Base-by-base conservation (phyloP, 2,113 vertebrate genomes). In the Bucco capensis region DNA sequence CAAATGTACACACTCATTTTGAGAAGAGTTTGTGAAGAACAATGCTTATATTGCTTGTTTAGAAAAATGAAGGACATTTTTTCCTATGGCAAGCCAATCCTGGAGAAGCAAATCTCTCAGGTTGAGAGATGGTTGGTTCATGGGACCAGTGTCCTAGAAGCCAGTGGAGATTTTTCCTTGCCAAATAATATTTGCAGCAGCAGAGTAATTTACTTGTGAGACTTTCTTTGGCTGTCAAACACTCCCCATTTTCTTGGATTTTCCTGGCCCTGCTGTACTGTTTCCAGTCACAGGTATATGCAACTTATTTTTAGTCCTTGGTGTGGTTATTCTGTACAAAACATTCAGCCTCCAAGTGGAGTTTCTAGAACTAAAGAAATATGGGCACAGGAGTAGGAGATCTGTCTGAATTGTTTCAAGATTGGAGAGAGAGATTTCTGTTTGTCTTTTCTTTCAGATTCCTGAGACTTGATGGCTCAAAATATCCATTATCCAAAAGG, bases 261-360 rank as follows among this genome's bases (percentile, higher is more conserved):
- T 92, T 92, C 69, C 65, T 94, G 60, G 76, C 77, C 30, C 16
- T 86, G 17, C 28, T 89, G 15, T 74, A 40, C 27, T 74, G 35
- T 83, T 94, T 92, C 79, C 85, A 80, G 64, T 83, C 65, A 90
- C 15, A 91, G 90, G 88, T 96, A 75, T 56, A 80, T 24, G 31
- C 44, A 76, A 12, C 31, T 80, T 90, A 77, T 91, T 92, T 92
- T 91, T 95, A 83, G 87, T 35, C 22, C 16, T 35, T 85, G 60
- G 19, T 80, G 47, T 62, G 81, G 31, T 19, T 65, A 66, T 71
- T 91, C 53, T 77, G 44, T 62, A 53, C n/a, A 50, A 83, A 91
- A 89, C 28, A 80, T 88, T 67, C 35, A 64, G 42, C 38, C n/a
- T 88, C 23, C n/a, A 70, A 88, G 38, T 51, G 38, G 42, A 92